A percentile compares a stretch with the other conserved stretches of the same genome.
These are phyloP conservation scores for Eremobia ochroleuca DNA, from an alignment of 2,888 invertebrate genomes.

Conservation along the genomic window DNA sequence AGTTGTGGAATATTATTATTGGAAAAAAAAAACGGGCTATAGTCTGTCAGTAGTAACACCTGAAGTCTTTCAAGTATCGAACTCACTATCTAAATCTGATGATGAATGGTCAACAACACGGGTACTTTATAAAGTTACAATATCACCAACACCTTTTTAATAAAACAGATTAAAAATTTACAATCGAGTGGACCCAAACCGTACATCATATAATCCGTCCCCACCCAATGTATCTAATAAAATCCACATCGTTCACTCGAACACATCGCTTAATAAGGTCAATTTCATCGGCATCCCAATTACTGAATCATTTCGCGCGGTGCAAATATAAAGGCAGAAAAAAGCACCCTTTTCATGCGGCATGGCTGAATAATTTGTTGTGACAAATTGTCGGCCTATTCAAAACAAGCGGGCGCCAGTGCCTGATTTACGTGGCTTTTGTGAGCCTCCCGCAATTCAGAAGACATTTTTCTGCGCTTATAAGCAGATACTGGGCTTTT, in stretches of 20 bases:
- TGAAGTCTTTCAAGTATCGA: too few relatives aligned
- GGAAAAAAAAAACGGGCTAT: too few relatives aligned
- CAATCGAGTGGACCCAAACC: constrained; percentile 10
- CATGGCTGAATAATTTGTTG: constrained; percentile 84
- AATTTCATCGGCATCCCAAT: constrained; percentile 71
- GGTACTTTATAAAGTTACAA: not conserved
- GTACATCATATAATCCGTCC: constrained; percentile 27
- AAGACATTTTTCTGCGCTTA: constrained; percentile 68
- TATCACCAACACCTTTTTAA: not conserved
- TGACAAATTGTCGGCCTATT: constrained; percentile 84
- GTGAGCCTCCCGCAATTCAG: constrained; percentile 64
- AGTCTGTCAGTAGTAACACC: not conserved
- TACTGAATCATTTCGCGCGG: constrained; percentile 72
- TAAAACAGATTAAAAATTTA: constrained; percentile 3
- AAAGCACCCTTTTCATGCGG: constrained; percentile 80
- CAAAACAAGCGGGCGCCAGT: constrained; percentile 79
- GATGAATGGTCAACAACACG: not conserved
- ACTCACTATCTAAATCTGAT: not conserved
- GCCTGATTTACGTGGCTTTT: constrained; percentile 76
- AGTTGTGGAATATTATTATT: too few relatives aligned
- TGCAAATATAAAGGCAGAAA: constrained; percentile 65
- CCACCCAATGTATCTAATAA: constrained; percentile 43
- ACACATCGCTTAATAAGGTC: constrained; percentile 69
- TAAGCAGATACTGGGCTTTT: constrained; percentile 61
- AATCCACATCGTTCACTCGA: constrained; percentile 42